Percentiles rank a stretch among this genome's conserved stretches.
These are phyloP conservation scores for Larimichthys polyactis DNA, from an alignment of 2,113 vertebrate genomes.

Conservation along the genomic window DNA sequence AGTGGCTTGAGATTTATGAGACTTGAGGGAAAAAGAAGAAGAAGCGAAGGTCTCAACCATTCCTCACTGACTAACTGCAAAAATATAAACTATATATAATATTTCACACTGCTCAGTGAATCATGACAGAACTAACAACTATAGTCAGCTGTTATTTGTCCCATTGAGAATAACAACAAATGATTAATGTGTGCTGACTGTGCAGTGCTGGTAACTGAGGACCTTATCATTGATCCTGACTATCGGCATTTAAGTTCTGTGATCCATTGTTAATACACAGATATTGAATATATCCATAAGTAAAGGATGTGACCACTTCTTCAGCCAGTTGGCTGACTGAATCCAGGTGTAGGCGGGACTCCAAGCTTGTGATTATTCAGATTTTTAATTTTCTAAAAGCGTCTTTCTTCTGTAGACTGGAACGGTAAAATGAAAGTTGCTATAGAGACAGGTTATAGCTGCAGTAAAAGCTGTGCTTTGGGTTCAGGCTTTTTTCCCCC, in stretches of 20 bases:
- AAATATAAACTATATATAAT: not conserved
- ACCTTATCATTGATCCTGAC: too few relatives aligned
- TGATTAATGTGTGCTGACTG: too few relatives aligned
- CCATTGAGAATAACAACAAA: too few relatives aligned
- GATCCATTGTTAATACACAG: not conserved
- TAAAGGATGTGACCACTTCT: not conserved
- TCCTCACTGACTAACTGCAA: conserved; percentile 24
- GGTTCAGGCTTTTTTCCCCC: not conserved
- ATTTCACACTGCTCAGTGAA: conserved; percentile 12
- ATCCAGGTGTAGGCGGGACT: not conserved
- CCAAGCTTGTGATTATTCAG: not conserved
- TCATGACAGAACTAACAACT: too few relatives aligned
- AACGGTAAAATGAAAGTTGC: not conserved
- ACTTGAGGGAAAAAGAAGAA: conserved; percentile 10
- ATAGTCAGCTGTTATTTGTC: too few relatives aligned
- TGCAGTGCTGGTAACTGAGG: too few relatives aligned
- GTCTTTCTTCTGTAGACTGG: not conserved
- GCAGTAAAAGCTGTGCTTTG: not conserved
- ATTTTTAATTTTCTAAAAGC: not conserved
- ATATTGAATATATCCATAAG: not conserved
- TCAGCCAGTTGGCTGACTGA: not conserved
- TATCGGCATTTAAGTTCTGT: not conserved
- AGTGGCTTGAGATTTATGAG: conserved; percentile 22
- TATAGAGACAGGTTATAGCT: not conserved
- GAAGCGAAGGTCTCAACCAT: not conserved